Percentiles rank a stretch among this genome's conserved stretches.
These are phyloP conservation scores for Pogonocichla stellata DNA, from an alignment of 2,113 vertebrate genomes.

Conservation along the genomic window DNA sequence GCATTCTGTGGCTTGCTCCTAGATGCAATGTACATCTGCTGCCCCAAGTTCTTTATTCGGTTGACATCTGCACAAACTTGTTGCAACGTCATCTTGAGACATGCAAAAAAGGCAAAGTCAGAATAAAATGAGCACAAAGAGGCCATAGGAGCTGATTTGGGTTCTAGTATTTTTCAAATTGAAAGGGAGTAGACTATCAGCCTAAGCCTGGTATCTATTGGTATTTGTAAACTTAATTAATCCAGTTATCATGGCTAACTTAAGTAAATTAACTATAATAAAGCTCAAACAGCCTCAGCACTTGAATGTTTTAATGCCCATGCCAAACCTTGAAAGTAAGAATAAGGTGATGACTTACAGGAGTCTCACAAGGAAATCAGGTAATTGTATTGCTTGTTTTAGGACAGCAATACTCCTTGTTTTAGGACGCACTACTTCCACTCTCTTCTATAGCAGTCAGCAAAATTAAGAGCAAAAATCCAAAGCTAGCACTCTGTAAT, in stretches of 20 bases:
- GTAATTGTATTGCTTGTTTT: neutral
- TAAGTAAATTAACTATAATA: neutral
- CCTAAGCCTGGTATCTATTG: neutral
- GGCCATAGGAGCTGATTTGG: neutral
- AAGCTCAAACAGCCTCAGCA: neutral
- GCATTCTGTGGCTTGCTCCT: conserved; percentile 57
- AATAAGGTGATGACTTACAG: neutral
- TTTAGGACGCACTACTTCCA: neutral
- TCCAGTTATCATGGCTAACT: neutral
- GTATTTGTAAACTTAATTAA: neutral
- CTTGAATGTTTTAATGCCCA: neutral
- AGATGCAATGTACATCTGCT: conserved; percentile 79
- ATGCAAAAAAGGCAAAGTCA: neutral
- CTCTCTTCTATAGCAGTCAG: neutral
- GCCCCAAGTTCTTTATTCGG: conserved; percentile 81
- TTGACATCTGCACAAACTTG: conserved; percentile 85
- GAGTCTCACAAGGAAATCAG: neutral
- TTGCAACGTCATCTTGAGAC: conserved; percentile 79
- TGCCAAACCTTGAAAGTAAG: neutral
- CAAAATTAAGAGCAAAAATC: neutral
- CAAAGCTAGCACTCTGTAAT: neutral
- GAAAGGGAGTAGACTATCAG: neutral
- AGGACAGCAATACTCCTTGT: neutral
- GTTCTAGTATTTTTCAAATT: neutral
- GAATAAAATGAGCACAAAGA: neutral